Conservation (phyloP, 2,113 vertebrate genomes). For the Mandrillus leucophaeus region DNA sequence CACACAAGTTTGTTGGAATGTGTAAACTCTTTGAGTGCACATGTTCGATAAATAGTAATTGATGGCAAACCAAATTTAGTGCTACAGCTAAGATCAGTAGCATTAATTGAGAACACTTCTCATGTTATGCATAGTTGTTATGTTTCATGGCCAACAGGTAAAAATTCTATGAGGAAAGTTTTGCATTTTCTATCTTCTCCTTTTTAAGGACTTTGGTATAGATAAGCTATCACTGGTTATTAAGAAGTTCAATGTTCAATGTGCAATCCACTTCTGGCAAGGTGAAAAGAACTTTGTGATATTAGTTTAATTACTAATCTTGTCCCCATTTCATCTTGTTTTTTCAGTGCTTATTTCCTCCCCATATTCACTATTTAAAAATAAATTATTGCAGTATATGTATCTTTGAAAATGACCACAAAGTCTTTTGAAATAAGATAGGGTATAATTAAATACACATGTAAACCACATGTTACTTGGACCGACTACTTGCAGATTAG, state of each 20-base stretch:
- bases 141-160: neutral
- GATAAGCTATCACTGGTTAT: neutral
- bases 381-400: neutral
- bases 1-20: neutral
- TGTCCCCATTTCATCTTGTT: neutral
- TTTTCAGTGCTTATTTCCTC: neutral
- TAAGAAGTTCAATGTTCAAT: conserved; percentile 14
- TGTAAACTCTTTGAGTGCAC: neutral
- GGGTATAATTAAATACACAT: neutral
- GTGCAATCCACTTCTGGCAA: neutral
- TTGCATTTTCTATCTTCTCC: neutral
- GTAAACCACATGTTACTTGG: conserved; percentile 37
- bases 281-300: neutral
- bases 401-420: conserved; percentile 42
- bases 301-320: conserved; percentile 17
- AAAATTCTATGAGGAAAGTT: neutral
- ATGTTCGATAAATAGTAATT: neutral
- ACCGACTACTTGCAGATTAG: neutral
- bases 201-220: neutral
- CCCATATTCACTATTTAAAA: conserved; percentile 3
- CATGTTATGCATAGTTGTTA: neutral
- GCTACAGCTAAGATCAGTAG: neutral
- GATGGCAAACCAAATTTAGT: neutral
- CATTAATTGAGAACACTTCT: neutral
- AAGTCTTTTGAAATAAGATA: conserved; percentile 57